A percentile compares a stretch with the other conserved stretches of the same genome.
These are phyloP conservation scores for Philaenus spumarius DNA, from an alignment of 1,140 invertebrate genomes.

Conservation along the genomic window DNA sequence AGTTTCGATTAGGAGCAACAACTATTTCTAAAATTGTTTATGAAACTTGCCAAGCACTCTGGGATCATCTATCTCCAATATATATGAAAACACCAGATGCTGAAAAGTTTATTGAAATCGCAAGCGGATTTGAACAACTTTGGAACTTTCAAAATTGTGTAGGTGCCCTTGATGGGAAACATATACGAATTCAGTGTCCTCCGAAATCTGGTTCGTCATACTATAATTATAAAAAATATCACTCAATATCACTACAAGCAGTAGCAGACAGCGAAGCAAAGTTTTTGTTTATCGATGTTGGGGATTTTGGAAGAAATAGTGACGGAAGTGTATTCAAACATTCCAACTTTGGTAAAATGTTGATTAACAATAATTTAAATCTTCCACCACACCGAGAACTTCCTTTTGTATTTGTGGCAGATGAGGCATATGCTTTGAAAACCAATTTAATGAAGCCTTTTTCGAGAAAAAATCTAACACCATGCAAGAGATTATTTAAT, in stretches of 20 bases:
- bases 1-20: neutral
- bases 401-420: neutral
- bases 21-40: neutral
- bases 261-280: neutral
- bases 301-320: neutral
- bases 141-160: neutral
- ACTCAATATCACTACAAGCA: neutral
- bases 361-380: neutral
- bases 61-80: neutral
- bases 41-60: neutral
- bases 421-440: neutral
- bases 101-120: neutral
- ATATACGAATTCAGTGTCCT: neutral
- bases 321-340: neutral
- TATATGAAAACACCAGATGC: neutral
- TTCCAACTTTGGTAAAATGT: neutral
- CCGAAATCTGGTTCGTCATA: neutral
- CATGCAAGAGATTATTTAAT: neutral
- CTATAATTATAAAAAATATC: neutral
- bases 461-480: neutral
- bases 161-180: neutral
- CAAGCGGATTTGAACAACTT: neutral
- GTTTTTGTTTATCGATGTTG: neutral
- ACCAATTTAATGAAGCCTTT: neutral
- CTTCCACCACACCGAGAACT: neutral